Base-by-base conservation (phyloP, 2,888 invertebrate genomes). In the Pyrochroa serraticornis region DNA sequence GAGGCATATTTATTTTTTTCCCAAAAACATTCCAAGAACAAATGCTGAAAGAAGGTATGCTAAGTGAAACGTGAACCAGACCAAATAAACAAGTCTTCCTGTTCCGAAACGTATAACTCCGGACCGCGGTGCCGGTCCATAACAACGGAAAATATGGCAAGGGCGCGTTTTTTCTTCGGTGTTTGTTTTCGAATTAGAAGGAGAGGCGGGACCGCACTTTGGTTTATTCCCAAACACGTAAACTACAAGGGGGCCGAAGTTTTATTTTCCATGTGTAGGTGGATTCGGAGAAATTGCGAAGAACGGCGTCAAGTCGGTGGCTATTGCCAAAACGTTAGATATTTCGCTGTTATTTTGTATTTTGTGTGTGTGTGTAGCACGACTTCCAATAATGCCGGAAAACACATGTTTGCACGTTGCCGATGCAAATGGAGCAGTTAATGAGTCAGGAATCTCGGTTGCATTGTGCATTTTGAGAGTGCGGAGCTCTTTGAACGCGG, bases 1-100 rank as follows among this genome's bases (percentile, higher is more conserved):
- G 61, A 65, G 59, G 62, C 57, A 44, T 73, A 71, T 72, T 74
- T 73, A 72, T 73, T 75, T 73, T n/a, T 71, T 71, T 71, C 71
- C 69, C 68, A 65, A 67, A 71, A 72, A 69, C 67, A 68, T 66
- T 62, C 64, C 54, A 63, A 64, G 64, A 66, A 64, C 66, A 66
- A 66, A 66, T 63, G 66, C 59, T 63, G 22, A 5, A 22, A 22
- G 38, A 47, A 47, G 47, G 47, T 47, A 38, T 47, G 14, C 31
- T 47, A 47, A 51, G 38, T 46, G 50, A 31, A 61, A 61, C 50
- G 56, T 54, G 43, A 57, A 61, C 61, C 54, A 54, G 50, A 38
- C 50, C 43, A 57, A 61, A 61, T 61, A 61, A 61, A 61, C 58
- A 57, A 42, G 45, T 48, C 56, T 56, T 61, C 61, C 61, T 57